phyloP scores from a whole-genome alignment of 2,888 invertebrate genomes.

The Amiota communis region DNA sequence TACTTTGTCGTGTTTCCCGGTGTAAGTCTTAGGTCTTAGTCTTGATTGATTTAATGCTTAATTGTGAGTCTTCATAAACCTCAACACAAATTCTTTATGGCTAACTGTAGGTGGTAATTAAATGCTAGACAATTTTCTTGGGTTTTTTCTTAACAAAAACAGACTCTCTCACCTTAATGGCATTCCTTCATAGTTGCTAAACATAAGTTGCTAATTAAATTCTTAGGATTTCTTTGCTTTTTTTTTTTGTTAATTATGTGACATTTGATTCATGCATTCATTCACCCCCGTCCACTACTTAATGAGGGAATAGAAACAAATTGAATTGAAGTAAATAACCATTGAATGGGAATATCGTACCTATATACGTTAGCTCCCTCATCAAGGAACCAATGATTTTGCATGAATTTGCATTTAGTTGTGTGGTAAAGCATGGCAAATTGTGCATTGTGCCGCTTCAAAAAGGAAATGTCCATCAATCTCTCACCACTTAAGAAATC shows the following conservation, averaged over 20 bases:
- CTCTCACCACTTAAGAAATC: slow-evolving; percentile 20
- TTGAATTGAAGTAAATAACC: too few species aligned
- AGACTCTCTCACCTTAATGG: slow-evolving; percentile 4
- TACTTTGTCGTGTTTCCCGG: background rate
- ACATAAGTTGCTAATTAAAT: slow-evolving; percentile 9
- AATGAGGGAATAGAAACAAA: background rate
- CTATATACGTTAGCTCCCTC: too few species aligned
- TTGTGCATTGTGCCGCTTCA: slow-evolving; percentile 7
- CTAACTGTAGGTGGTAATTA: slow-evolving; percentile 28
- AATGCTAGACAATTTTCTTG: background rate
- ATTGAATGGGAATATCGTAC: too few species aligned
- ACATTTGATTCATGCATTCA: slow-evolving; percentile 6
- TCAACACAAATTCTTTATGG: slow-evolving; percentile 5
- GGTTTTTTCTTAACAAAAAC: background rate
- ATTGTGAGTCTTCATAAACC: background rate
- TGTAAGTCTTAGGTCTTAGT: too few species aligned
- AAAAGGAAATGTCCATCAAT: slow-evolving; percentile 26
- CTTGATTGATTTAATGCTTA: slow-evolving; percentile 25
- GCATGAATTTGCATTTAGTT: too few species aligned
- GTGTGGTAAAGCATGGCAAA: background rate
- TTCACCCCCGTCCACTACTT: too few species aligned
- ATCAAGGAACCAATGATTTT: too few species aligned
- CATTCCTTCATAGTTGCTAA: slow-evolving; percentile 3
- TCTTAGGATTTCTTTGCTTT: background rate
- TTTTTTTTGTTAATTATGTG: slow-evolving; percentile 19